Conservation (phyloP, 2,888 invertebrate genomes). For the Tortricodes alternella region DNA sequence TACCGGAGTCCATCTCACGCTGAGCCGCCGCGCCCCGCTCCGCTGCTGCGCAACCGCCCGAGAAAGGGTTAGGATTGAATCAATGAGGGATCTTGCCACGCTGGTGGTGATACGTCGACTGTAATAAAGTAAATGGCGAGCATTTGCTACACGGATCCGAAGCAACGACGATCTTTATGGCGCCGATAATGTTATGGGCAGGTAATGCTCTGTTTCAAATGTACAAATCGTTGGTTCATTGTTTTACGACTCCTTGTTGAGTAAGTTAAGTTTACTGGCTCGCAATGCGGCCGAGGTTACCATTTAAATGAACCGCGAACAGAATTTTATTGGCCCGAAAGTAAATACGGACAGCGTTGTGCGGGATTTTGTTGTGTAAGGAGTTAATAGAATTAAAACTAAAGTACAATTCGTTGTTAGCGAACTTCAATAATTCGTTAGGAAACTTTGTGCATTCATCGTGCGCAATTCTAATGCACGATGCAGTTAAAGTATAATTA, state of each 20-base stretch:
- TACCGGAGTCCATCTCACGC: constrained; percentile 44
- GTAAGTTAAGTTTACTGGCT: constrained; percentile 34
- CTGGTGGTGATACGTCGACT: constrained; percentile 60
- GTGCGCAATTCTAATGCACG: constrained; percentile 13
- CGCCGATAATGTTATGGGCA: constrained; percentile 78
- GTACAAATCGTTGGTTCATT: constrained; percentile 71
- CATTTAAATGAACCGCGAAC: constrained; percentile 13
- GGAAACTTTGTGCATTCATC: constrained; percentile 10
- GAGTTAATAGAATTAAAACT: background rate
- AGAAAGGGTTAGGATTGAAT: constrained; percentile 34
- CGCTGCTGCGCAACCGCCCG: constrained; percentile 24
- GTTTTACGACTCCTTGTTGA: constrained; percentile 60
- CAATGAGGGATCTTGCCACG: constrained; percentile 46
- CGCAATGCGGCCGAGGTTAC: constrained; percentile 32
- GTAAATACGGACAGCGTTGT: constrained; percentile 4
- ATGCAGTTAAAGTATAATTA: constrained; percentile 26
- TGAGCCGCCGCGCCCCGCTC: constrained; percentile 43
- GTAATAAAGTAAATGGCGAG: constrained; percentile 80
- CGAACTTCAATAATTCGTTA: background rate
- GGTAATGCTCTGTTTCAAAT: constrained; percentile 74
- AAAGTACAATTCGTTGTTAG: background rate
- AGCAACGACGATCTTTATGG: constrained; percentile 74
- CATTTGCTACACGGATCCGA: constrained; percentile 77
- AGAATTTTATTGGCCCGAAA: constrained; percentile 11
- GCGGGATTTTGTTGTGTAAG: background rate